Percentiles rank a stretch among this genome's conserved stretches.
Evolutionary conservation across 2,113 vertebrate species (phyloP).

Genomic region (Tetrax tetrax): DNA sequence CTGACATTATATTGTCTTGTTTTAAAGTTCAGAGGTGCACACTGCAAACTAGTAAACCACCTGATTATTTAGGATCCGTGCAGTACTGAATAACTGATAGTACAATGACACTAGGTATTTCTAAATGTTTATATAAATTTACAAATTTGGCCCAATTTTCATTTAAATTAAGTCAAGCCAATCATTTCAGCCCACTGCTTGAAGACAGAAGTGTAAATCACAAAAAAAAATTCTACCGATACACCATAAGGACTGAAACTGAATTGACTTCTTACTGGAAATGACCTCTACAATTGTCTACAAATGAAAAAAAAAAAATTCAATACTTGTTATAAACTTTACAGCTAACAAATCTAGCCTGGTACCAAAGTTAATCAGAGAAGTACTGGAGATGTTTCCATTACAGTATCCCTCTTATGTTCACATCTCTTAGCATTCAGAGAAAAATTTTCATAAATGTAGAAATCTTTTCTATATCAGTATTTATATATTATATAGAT

Average conservation of each 20-base stretch:
- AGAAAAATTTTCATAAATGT: background rate
- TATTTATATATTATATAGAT: background rate
- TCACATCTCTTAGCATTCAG: background rate
- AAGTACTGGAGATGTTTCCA: background rate
- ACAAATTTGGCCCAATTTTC: background rate
- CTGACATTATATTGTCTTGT: background rate
- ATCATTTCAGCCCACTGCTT: background rate
- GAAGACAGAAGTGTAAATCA: background rate
- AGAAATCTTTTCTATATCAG: background rate
- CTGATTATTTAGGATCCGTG: background rate
- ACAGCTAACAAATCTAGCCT: background rate
- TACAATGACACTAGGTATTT: background rate
- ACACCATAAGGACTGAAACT: background rate
- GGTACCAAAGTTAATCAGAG: background rate
- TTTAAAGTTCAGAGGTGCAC: background rate
- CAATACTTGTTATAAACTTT: background rate
- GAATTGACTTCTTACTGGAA: background rate
- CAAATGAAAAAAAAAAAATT: background rate
- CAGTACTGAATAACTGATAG: background rate
- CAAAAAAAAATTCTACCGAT: background rate
- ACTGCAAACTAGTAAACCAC: background rate
- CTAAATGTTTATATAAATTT: background rate
- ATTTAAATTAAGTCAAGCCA: conserved; percentile 2
- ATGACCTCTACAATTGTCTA: background rate
- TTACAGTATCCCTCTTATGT: background rate